phyloP scores from a whole-genome alignment of 2,797 vertebrate genomes.

The Rhyacichthys aspro region DNA sequence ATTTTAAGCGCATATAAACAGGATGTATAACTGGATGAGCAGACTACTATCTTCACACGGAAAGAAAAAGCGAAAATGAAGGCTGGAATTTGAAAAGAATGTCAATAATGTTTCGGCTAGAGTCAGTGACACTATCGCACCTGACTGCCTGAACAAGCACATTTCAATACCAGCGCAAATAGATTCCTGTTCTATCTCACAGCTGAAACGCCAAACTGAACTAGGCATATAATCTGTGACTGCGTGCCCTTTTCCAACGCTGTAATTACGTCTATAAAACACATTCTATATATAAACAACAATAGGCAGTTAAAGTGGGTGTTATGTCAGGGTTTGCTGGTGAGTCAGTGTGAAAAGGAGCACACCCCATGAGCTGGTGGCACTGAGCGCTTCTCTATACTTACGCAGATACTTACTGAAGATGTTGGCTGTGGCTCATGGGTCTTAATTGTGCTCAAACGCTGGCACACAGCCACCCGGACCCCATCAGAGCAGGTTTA shows the following conservation, averaged over 20 bases:
- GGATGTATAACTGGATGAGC: too few relatives aligned
- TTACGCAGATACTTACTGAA: constrained; percentile 20
- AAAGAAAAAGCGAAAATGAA: too few relatives aligned
- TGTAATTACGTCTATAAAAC: constrained; percentile 72
- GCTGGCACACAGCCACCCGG: constrained; percentile 21
- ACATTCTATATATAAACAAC: constrained; percentile 76
- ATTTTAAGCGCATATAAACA: too few relatives aligned
- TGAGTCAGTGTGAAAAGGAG: constrained; percentile 57
- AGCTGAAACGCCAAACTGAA: constrained; percentile 37
- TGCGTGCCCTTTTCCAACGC: constrained; percentile 40
- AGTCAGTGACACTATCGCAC: not conserved
- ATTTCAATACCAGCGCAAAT: constrained; percentile 8
- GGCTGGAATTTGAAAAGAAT: not conserved
- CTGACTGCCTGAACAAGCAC: constrained; percentile 2
- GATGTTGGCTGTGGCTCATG: constrained; percentile 5
- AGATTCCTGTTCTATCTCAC: constrained; percentile 15
- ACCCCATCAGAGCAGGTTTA: constrained; percentile 25
- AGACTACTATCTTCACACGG: too few relatives aligned
- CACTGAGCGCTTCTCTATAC: constrained; percentile 25
- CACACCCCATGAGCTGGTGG: constrained; percentile 42
- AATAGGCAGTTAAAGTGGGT: constrained; percentile 72
- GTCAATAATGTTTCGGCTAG: not conserved
- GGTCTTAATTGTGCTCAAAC: constrained; percentile 14
- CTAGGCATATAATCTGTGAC: constrained; percentile 57
- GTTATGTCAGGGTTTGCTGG: constrained; percentile 64